Conservation (phyloP, 2,113 vertebrate species). For the Todiramphus chloris region DNA sequence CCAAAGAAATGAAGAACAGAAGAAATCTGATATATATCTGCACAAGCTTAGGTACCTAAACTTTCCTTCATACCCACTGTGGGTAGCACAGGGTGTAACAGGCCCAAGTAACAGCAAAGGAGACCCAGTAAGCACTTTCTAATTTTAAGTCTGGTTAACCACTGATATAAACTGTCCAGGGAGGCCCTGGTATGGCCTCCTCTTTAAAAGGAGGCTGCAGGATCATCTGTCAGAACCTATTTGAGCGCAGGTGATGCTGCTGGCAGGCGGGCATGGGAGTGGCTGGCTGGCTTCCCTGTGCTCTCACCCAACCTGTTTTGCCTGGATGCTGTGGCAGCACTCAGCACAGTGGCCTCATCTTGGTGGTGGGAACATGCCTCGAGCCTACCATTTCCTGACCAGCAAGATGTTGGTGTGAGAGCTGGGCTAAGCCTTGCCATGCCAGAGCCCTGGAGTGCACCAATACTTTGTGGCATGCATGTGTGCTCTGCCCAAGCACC, state of each 20-base stretch:
- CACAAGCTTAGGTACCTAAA: not conserved
- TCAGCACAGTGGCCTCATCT: fast-evolving
- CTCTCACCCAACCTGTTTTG: fast-evolving
- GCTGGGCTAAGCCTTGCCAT: not conserved
- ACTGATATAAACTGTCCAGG: not conserved
- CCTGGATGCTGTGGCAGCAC: not conserved
- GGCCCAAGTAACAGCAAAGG: not conserved
- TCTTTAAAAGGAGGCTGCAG: not conserved
- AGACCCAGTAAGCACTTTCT: not conserved
- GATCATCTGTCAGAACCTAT: not conserved
- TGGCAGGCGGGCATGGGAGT: fast-evolving
- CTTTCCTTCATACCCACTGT: not conserved
- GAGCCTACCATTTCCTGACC: not conserved
- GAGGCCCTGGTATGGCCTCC: not conserved
- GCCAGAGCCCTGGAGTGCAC: not conserved
- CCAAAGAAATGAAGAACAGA: not conserved
- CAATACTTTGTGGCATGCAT: fast-evolving
- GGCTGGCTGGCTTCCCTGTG: fast-evolving
- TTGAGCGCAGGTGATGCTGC: not conserved
- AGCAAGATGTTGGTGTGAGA: not conserved
- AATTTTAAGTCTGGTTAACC: not conserved
- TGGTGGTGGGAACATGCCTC: no score
- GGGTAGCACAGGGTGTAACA: not conserved
- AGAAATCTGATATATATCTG: not conserved
- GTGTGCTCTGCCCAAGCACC: not conserved